Percentiles rank a stretch among this genome's conserved stretches.
Conservation (phyloP, 1,140 invertebrate species). For the Macrosteles quadrilineatus region DNA sequence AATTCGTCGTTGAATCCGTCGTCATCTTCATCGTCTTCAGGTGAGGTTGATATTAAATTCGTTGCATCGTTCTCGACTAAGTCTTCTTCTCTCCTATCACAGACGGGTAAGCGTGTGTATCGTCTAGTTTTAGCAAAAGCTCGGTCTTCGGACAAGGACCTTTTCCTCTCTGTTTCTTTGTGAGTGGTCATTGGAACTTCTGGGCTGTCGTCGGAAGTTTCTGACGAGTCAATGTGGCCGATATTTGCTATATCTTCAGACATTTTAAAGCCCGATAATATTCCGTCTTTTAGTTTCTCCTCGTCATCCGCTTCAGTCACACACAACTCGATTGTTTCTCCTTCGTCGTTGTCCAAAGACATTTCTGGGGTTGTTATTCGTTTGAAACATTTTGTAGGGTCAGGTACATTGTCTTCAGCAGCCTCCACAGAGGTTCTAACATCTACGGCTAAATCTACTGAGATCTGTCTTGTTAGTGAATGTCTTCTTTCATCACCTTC, state of each 20-base stretch:
- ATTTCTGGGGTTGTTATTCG: constrained; percentile 25
- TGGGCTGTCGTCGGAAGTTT: constrained; percentile 63
- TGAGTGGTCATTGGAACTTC: constrained; percentile 35
- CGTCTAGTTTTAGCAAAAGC: neutral
- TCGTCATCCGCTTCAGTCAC: constrained; percentile 8
- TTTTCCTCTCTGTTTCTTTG: constrained; percentile 30
- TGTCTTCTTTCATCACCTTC: neutral
- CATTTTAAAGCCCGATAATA: constrained; percentile 38
- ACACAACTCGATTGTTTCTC: neutral
- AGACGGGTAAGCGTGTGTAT: neutral
- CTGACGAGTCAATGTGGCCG: constrained; percentile 77
- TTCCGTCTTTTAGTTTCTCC: constrained; percentile 29
- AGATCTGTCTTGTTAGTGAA: constrained; percentile 9
- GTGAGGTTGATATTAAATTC: constrained; percentile 45
- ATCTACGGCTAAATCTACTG: constrained; percentile 41
- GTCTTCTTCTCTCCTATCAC: constrained; percentile 9
- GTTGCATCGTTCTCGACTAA: constrained; percentile 39
- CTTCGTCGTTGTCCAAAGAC: constrained; percentile 19
- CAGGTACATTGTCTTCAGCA: constrained; percentile 14
- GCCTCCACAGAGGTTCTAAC: neutral
- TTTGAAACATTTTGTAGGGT: constrained; percentile 25
- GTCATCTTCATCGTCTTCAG: constrained; percentile 45
- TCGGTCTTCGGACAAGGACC: constrained; percentile 24
- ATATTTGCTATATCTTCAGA: constrained; percentile 53
- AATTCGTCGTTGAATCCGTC: constrained; percentile 38